Evolutionary conservation across 1,140 invertebrate species (phyloP).

Genomic region (Probaryconus sp.): DNA sequence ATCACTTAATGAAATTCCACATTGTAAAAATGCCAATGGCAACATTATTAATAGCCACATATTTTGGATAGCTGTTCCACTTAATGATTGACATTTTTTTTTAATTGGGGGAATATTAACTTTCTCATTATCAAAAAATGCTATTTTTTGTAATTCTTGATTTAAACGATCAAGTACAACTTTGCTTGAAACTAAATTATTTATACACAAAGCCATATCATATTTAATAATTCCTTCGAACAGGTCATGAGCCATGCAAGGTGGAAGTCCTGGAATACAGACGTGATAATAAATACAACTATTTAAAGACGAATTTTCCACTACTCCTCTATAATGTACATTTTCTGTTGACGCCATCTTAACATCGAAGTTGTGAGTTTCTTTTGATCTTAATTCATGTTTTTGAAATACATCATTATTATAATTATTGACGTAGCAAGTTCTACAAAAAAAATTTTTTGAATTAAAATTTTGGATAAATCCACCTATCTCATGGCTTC

Average conservation of each 20-base stretch:
- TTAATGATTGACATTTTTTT: slow-evolving; percentile 14
- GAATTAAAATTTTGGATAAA: slow-evolving; percentile 44
- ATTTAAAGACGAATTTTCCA: slow-evolving; percentile 25
- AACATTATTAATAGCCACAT: slow-evolving; percentile 27
- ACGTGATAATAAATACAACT: slow-evolving; percentile 32
- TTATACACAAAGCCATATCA: slow-evolving; percentile 22
- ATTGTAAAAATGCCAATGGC: slow-evolving; percentile 13
- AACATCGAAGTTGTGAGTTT: slow-evolving; percentile 13
- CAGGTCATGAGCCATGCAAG: slow-evolving; percentile 36
- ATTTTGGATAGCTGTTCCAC: slow-evolving; percentile 25
- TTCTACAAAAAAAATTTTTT: slow-evolving; percentile 22
- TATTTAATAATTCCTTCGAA: slow-evolving; percentile 25
- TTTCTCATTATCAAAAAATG: neutral
- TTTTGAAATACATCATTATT: slow-evolving; percentile 19
- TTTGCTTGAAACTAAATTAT: slow-evolving; percentile 31
- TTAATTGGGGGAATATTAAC: slow-evolving; percentile 8
- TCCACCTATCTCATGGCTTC: slow-evolving; percentile 63
- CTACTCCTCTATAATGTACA: slow-evolving; percentile 15
- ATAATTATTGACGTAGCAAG: slow-evolving; percentile 29
- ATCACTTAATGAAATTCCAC: neutral
- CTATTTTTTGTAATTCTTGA: slow-evolving; percentile 4
- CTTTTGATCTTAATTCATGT: slow-evolving; percentile 11
- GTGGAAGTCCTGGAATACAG: slow-evolving; percentile 25
- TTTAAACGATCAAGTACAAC: slow-evolving; percentile 23
- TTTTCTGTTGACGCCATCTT: slow-evolving; percentile 4